Percentiles rank a stretch among this genome's conserved stretches.
phyloP scores from a whole-genome alignment of 2,888 invertebrate genomes.

The Phengaris alcon region DNA sequence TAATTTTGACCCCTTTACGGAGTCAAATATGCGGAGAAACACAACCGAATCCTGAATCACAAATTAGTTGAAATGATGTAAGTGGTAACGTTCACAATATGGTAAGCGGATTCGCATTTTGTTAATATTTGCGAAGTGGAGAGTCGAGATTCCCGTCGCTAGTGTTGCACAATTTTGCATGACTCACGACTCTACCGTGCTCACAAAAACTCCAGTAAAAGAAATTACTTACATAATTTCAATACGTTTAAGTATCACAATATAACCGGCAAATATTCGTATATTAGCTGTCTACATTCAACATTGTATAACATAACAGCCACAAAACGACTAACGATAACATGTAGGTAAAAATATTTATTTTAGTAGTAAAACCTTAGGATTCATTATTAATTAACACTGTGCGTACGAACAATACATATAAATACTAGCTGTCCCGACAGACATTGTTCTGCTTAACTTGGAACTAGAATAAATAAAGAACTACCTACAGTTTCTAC shows the following conservation, averaged over 20 bases:
- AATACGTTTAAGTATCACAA: background rate
- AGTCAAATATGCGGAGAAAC: background rate
- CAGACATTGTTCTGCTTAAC: too few relatives aligned
- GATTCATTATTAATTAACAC: too few relatives aligned
- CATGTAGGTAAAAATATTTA: too few relatives aligned
- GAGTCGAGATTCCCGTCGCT: background rate
- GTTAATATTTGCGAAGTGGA: slow-evolving; percentile 24
- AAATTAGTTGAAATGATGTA: background rate
- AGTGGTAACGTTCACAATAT: slow-evolving; percentile 10
- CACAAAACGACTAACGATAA: too few relatives aligned
- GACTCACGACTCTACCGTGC: background rate
- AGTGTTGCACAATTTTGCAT: background rate
- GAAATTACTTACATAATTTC: background rate
- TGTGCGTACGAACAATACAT: too few relatives aligned
- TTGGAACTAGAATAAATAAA: too few relatives aligned
- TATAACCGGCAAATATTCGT: background rate
- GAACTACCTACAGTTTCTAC: too few relatives aligned
- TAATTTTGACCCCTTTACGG: background rate
- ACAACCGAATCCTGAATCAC: slow-evolving; percentile 18
- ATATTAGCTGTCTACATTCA: background rate
- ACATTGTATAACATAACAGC: background rate
- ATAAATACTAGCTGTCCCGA: too few relatives aligned
- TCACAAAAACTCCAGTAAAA: background rate
- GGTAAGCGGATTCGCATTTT: slow-evolving; percentile 9
- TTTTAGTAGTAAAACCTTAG: too few relatives aligned